Percentiles rank a stretch among this genome's conserved stretches.
phyloP scores from a whole-genome alignment of 1,140 invertebrate species.

The Phymastichus coffea region DNA sequence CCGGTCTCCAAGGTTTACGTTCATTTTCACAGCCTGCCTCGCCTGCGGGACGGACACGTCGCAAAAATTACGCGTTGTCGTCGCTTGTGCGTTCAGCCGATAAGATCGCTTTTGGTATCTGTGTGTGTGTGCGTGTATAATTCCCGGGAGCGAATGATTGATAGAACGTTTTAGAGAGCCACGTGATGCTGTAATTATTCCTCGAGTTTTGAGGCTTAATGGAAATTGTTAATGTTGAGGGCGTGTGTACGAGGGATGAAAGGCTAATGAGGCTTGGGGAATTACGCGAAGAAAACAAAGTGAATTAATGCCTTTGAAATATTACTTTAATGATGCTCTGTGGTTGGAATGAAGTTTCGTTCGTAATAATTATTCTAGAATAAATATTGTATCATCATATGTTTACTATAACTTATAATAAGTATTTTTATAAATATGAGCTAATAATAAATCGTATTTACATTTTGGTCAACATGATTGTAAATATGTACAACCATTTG shows the following conservation, averaged over 20 bases:
- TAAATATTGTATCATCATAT: too few species aligned
- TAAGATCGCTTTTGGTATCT: background rate
- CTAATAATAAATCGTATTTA: too few species aligned
- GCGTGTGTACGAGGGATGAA: background rate
- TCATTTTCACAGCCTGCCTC: background rate
- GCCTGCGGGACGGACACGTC: background rate
- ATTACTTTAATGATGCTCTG: too few species aligned
- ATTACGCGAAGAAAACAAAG: background rate
- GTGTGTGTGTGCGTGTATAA: background rate
- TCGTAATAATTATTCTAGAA: too few species aligned
- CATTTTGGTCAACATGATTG: too few species aligned
- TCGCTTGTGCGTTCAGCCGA: background rate
- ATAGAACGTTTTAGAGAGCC: conserved; percentile 1
- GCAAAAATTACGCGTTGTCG: conserved; percentile 10
- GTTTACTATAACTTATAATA: too few species aligned
- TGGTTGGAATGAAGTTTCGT: too few species aligned
- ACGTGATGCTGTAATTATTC: conserved; percentile 16
- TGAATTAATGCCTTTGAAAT: too few species aligned
- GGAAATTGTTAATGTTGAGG: conserved; percentile 9
- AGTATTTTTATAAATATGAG: too few species aligned
- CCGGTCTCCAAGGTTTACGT: background rate
- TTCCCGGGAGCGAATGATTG: too few species aligned
- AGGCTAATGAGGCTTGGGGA: too few species aligned
- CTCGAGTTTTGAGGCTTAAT: background rate
- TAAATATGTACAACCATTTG: too few species aligned